Evolutionary conservation across 35 echinoderm and acorn worm species (phyloP).

Genomic region (Lytechinus variegatus): DNA sequence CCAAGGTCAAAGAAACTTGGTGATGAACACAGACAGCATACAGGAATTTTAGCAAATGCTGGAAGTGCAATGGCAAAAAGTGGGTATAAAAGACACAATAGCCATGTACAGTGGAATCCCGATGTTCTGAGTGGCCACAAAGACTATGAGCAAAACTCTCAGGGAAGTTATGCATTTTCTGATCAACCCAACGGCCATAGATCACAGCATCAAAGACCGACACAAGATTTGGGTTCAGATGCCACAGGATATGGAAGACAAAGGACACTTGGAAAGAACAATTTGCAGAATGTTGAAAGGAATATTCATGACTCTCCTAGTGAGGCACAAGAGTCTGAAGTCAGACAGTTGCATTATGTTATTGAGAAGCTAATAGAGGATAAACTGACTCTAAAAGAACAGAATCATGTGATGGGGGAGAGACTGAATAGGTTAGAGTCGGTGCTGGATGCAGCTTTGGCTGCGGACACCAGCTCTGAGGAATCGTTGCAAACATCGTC

Average conservation of each 20-base stretch:
- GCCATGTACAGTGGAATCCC: neutral
- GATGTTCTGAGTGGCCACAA: neutral
- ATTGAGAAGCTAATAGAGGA: neutral
- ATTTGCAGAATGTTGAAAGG: neutral
- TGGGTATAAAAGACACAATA: neutral
- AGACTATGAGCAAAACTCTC: neutral
- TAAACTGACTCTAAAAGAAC: neutral
- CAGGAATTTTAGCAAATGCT: neutral
- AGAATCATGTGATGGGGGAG: neutral
- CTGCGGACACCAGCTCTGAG: neutral
- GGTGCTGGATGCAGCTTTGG: neutral
- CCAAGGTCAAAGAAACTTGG: neutral
- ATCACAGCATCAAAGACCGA: neutral
- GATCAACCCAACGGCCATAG: neutral
- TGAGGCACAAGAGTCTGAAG: neutral
- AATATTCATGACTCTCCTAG: neutral
- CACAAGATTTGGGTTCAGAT: neutral
- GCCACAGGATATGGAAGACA: neutral
- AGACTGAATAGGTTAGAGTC: neutral
- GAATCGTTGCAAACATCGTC: constrained; percentile 9
- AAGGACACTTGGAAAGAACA: neutral
- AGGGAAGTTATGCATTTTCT: neutral
- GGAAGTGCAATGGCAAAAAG: neutral
- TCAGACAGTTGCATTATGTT: neutral
- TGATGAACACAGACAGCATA: neutral